Percentiles rank a stretch among this genome's conserved stretches.
These are phyloP conservation scores for Silurus lanzhouensis DNA, from an alignment of 2,797 vertebrate genomes.

Conservation along the genomic window DNA sequence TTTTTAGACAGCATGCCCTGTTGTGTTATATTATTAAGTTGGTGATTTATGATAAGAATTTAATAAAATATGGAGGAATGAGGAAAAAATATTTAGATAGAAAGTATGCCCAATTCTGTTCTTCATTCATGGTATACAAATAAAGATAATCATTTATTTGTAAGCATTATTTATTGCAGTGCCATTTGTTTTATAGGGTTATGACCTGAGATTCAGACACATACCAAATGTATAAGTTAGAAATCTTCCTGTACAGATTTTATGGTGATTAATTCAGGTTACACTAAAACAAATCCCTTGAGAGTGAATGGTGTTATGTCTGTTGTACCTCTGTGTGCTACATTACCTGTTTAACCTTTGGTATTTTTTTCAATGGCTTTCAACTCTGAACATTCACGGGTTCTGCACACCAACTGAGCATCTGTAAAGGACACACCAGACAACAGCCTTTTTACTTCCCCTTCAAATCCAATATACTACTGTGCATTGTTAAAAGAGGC, in stretches of 20 bases:
- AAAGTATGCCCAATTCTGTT: neutral
- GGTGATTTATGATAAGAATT: neutral
- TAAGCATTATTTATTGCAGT: neutral
- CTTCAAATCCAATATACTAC: neutral
- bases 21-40: neutral
- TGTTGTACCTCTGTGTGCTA: neutral
- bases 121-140: neutral
- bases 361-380: neutral
- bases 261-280: neutral
- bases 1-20: neutral
- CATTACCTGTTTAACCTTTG: neutral
- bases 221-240: neutral
- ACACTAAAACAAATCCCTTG: neutral
- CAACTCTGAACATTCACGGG: neutral
- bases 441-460: neutral
- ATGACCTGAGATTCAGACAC: neutral
- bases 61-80: neutral
- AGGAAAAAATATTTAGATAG: no score
- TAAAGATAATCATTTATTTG: neutral
- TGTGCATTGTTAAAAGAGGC: neutral
- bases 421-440: neutral
- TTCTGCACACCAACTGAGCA: neutral
- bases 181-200: neutral
- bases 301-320: neutral
- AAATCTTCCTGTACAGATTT: neutral